Evolutionary conservation across 2,888 invertebrate genomes (phyloP).

Genomic region (Escarpia spicata): DNA sequence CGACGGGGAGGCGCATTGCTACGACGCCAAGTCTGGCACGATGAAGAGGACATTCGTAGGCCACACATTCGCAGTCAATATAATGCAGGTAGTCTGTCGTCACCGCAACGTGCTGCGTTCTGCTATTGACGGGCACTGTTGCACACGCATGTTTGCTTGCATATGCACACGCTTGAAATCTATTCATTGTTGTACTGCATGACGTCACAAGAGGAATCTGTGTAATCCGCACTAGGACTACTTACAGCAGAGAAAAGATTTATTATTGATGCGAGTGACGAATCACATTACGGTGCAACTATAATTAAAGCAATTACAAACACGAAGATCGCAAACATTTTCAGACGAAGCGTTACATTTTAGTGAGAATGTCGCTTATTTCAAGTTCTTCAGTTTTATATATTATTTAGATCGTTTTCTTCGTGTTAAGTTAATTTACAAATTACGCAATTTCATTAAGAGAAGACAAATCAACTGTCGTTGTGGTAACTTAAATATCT

Average conservation of each 20-base stretch:
- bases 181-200: neutral
- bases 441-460: neutral
- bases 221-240: neutral
- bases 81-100: constrained; percentile 58
- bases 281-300: neutral
- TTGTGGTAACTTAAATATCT: neutral
- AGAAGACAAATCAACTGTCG: neutral
- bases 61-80: constrained; percentile 64
- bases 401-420: no score
- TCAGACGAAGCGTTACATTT: neutral
- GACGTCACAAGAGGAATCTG: neutral
- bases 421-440: neutral
- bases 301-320: neutral
- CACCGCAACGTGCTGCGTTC: neutral
- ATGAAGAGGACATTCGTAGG: constrained; percentile 63
- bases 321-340: neutral
- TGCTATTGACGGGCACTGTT: neutral
- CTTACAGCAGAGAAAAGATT: neutral
- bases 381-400: no score
- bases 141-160: neutral
- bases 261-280: neutral
- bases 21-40: constrained; percentile 66
- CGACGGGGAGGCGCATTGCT: constrained; percentile 64
- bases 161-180: neutral
- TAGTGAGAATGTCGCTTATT: neutral